Percentiles rank a stretch among this genome's conserved stretches.
Evolutionary conservation across 2,888 invertebrate species (phyloP).

Genomic region (Synergus itoensis): DNA sequence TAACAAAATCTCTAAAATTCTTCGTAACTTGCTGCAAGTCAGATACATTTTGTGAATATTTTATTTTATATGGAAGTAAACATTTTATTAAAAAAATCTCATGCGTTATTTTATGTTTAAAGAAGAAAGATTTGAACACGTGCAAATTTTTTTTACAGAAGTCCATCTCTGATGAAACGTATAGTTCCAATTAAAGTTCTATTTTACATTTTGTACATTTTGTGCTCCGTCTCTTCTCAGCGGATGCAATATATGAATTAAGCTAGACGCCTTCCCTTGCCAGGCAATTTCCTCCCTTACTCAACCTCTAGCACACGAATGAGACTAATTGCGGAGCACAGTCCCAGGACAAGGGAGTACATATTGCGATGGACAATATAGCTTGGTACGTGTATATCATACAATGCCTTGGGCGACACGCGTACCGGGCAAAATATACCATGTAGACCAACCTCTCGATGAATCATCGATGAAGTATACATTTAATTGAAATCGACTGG

Average conservation of each 20-base stretch:
- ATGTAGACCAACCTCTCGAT: conserved; percentile 49
- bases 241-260: conserved; percentile 39
- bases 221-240: not conserved
- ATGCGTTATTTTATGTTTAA: too few relatives aligned
- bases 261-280: conserved; percentile 18
- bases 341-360: conserved; percentile 46
- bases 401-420: conserved; percentile 49
- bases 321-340: conserved; percentile 56
- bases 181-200: not conserved
- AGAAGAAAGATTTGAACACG: not conserved
- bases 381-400: conserved; percentile 7
- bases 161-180: not conserved
- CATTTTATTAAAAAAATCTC: not conserved
- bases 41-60: not conserved
- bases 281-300: conserved; percentile 31
- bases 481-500: conserved; percentile 65
- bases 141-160: not conserved
- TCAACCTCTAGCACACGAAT: conserved; percentile 42
- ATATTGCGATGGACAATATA: conserved; percentile 43
- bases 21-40: not conserved
- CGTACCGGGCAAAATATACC: conserved; percentile 52
- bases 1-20: not conserved
- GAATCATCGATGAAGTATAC: conserved; percentile 56
- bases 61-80: not conserved
- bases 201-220: conserved; percentile 5